A percentile compares a stretch with the other conserved stretches of the same genome.
Evolutionary conservation across 2,113 vertebrate species (phyloP).

Genomic region (Ophthalmolycus amberensis): DNA sequence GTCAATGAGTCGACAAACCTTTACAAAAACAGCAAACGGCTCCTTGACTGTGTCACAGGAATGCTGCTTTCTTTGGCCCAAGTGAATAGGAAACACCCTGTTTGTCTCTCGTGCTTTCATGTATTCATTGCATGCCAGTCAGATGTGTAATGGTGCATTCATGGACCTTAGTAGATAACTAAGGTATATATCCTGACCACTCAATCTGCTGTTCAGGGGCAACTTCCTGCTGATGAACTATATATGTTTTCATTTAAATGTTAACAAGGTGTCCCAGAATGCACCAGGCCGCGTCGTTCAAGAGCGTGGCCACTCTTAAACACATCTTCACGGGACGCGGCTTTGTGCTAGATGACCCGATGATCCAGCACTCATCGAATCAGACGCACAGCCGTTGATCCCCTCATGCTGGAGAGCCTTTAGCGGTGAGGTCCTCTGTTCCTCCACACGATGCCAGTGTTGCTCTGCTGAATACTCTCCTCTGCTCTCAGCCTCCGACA

Average conservation of each 20-base stretch:
- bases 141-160: not conserved
- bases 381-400: not conserved
- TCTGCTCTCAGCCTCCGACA: not conserved
- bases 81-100: no score
- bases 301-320: not conserved
- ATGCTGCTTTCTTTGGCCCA: no score
- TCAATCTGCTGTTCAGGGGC: not conserved
- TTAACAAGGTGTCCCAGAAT: not conserved
- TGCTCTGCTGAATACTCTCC: slow-evolving; percentile 40
- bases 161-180: no score
- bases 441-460: slow-evolving; percentile 78
- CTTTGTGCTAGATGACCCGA: no score
- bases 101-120: not conserved
- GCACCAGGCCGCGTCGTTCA: no score
- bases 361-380: not conserved
- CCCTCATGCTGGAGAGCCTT: no score
- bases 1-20: no score
- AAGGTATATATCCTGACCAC: not conserved
- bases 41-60: no score
- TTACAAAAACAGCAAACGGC: no score
- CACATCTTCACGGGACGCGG: not conserved
- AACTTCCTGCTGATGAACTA: not conserved
- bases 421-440: not conserved
- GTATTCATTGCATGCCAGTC: not conserved
- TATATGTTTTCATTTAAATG: not conserved